Conservation (phyloP, 2,888 invertebrate species). For the Ditylenchus weischeri region DNA sequence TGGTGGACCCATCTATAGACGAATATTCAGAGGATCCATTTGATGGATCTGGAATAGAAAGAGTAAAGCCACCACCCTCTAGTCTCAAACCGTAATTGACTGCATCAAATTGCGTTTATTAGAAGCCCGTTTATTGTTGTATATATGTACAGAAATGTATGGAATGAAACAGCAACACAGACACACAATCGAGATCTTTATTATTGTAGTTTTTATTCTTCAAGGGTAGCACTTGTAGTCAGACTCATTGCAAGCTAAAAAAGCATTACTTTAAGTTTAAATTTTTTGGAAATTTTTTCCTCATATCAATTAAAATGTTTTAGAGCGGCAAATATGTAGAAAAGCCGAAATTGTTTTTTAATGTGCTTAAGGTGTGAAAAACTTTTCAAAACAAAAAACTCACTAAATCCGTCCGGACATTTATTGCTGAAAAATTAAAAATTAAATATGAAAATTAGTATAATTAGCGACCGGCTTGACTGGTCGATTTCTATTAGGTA, state of each 20-base stretch:
- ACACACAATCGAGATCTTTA: neutral
- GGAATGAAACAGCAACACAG: neutral
- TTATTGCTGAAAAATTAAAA: neutral
- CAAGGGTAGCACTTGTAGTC: constrained; percentile 7
- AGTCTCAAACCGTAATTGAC: neutral
- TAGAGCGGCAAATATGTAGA: too few relatives aligned
- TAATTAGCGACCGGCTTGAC: too few relatives aligned
- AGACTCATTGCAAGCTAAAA: neutral
- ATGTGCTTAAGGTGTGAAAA: too few relatives aligned
- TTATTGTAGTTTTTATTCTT: neutral
- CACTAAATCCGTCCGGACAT: constrained; percentile 2
- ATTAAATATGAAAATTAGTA: too few relatives aligned
- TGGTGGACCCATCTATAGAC: constrained; percentile 10
- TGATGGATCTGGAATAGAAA: neutral
- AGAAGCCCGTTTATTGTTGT: constrained; percentile 2
- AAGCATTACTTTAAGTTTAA: too few relatives aligned
- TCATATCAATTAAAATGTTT: too few relatives aligned
- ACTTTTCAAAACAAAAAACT: too few relatives aligned
- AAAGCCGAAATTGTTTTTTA: too few relatives aligned
- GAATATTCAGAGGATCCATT: constrained; percentile 4
- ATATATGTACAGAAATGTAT: neutral
- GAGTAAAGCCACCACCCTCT: neutral
- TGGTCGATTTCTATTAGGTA: too few relatives aligned
- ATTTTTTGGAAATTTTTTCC: too few relatives aligned
- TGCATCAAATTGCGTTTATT: neutral